Base-by-base conservation (phyloP, 2,888 invertebrate genomes). In the Acleris sparsana region DNA sequence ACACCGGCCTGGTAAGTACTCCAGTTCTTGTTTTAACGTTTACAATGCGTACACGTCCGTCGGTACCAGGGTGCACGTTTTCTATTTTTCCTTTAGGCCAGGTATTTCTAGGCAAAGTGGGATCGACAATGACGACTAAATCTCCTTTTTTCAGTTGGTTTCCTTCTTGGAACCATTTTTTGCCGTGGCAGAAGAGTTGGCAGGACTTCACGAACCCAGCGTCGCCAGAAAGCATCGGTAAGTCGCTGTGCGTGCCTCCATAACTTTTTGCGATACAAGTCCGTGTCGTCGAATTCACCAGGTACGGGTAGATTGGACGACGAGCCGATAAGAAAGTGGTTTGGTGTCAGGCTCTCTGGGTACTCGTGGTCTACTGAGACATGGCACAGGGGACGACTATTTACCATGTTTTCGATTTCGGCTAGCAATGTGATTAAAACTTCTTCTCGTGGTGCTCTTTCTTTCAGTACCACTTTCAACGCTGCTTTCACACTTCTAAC, bases 321-420 rank as follows among this genome's bases (percentile, higher is more conserved):
- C 7, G 48, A 16, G 16, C 48, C 48, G 3, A 58, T 16, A 2
- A 48, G 29, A 17, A 58, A 58, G 22, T 58, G 49, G 16, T 58
- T 58, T 5, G 58, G 58, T 1, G 75, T 73, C 7, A 75, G 0
- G 69, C 63, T 52, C 71, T 72, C 3, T 46, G 51, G 39, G 71
- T 69, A 9, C 57, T 16, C 2, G 67, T 29, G 70, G 13, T 74
- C 71, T 2, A 64, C 43, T 0, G 74, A 70, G 2, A 74, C 73
- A 59, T 72, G 70, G 3, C 69, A 46, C 7, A 57, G 25, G 5
- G 57, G 57, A 2, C 57, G 44, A 17, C 46, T 48, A 22, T 57
- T 48, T 3, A 57, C 20, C 17, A 25, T 22, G 9, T 7, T 18
- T 4, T 56, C 56, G 2, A 44, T 22, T 9, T 56, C 56, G 16